Conservation (phyloP, 2,888 invertebrate species). For the Pandemis corylana region DNA sequence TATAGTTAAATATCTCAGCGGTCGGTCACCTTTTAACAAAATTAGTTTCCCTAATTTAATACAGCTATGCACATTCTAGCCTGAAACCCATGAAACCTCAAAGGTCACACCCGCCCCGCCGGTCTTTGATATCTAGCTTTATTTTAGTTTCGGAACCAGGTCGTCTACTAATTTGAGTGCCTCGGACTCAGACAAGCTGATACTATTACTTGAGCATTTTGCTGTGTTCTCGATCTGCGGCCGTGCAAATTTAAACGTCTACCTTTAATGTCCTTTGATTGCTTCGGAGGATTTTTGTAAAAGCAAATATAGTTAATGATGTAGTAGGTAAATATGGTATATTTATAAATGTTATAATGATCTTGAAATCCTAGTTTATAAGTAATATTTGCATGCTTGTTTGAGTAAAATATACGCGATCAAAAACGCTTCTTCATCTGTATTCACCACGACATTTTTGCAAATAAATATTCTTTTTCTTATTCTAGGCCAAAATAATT, state of each 20-base stretch:
- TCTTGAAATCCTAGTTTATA: too few relatives aligned
- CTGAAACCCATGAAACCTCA: constrained; percentile 24
- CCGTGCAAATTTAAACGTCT: background rate
- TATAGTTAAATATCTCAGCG: background rate
- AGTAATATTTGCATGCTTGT: too few relatives aligned
- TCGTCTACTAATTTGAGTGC: constrained; percentile 67
- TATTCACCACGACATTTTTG: too few relatives aligned
- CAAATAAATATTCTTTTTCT: too few relatives aligned
- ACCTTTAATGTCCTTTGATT: too few relatives aligned
- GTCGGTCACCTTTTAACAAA: constrained; percentile 29
- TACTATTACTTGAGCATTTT: constrained; percentile 36
- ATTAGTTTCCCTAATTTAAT: constrained; percentile 36
- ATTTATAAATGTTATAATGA: too few relatives aligned
- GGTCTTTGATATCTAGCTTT: constrained; percentile 50
- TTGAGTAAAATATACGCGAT: too few relatives aligned
- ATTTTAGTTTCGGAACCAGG: constrained; percentile 62
- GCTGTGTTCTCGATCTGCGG: constrained; percentile 26
- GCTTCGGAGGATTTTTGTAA: too few relatives aligned
- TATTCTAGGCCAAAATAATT: too few relatives aligned
- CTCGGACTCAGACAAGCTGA: constrained; percentile 47
- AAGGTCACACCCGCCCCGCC: constrained; percentile 25
- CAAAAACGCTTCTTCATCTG: too few relatives aligned
- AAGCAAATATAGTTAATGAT: too few relatives aligned
- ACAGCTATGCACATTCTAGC: constrained; percentile 32
- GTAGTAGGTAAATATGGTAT: too few relatives aligned